Conservation (phyloP, 2,113 vertebrate genomes). For the Passerina amoena region DNA sequence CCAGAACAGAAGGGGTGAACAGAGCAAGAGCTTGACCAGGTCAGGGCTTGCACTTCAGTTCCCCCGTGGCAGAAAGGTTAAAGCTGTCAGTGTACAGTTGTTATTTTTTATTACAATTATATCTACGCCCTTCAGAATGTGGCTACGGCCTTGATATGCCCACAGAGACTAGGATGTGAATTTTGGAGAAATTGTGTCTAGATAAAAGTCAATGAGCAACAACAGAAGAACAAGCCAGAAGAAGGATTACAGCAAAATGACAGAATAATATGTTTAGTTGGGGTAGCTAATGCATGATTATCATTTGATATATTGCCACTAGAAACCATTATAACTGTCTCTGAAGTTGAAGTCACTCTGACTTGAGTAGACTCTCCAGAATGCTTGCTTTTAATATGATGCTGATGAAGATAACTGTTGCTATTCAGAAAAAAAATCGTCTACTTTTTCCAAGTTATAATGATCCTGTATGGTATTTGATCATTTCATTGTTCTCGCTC, state of each 20-base stretch:
- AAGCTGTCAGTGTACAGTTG: neutral
- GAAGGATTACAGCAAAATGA: neutral
- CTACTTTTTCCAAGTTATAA: neutral
- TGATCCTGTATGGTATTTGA: neutral
- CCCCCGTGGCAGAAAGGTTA: conserved; percentile 7
- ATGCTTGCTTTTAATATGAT: neutral
- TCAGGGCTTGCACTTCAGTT: neutral
- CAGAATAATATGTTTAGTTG: neutral
- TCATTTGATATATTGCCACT: neutral
- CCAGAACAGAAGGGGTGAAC: neutral
- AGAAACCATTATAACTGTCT: neutral
- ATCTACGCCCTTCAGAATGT: neutral
- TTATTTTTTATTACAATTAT: conserved; percentile 24
- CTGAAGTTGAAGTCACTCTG: neutral
- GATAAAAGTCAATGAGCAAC: neutral
- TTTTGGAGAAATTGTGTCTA: neutral
- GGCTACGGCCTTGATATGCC: neutral
- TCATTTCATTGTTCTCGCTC: neutral
- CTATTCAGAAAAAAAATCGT: neutral
- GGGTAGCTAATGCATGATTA: neutral
- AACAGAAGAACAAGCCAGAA: neutral
- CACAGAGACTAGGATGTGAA: conserved; percentile 19
- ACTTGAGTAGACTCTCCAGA: neutral
- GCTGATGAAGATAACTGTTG: neutral
- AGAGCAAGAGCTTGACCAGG: neutral